A percentile compares a stretch with the other conserved stretches of the same genome.
These are phyloP conservation scores for Artibeus jamaicensis DNA, from an alignment of 2,797 vertebrate species.

Conservation along the genomic window DNA sequence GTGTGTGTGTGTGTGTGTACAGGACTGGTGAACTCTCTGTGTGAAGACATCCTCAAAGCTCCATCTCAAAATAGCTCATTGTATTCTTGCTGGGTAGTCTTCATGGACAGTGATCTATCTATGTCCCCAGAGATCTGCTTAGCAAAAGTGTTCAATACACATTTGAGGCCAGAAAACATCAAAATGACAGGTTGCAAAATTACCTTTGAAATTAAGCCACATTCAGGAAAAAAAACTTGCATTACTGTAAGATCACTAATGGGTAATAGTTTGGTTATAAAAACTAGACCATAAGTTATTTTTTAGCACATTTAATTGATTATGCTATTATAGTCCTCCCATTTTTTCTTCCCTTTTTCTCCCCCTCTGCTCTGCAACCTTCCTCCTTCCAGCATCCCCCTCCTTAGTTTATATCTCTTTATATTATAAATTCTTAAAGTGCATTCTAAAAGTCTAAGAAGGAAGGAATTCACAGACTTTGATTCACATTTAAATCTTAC, in stretches of 20 bases:
- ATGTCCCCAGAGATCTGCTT: neutral
- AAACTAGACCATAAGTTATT: neutral
- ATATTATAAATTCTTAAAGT: neutral
- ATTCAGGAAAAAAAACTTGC: neutral
- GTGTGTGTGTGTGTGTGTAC: neutral
- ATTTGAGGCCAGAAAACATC: neutral
- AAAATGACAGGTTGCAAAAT: conserved; percentile 4
- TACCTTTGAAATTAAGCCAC: neutral
- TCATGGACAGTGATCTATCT: neutral
- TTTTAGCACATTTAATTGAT: too few relatives aligned
- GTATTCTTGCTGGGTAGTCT: neutral
- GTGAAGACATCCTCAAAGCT: neutral
- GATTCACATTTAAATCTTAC: neutral
- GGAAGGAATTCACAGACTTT: neutral
- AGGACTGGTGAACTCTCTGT: neutral
- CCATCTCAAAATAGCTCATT: neutral
- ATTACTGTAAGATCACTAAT: neutral
- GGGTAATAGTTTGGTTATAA: neutral
- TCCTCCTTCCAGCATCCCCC: too few relatives aligned
- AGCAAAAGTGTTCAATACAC: neutral
- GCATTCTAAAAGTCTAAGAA: neutral
- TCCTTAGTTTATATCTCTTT: too few relatives aligned
- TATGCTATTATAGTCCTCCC: too few relatives aligned
- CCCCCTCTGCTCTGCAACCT: too few relatives aligned
- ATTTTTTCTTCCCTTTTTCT: too few relatives aligned